Evolutionary conservation across 1,140 invertebrate genomes (phyloP).

Genomic region (Philotrypesis tridentata): DNA sequence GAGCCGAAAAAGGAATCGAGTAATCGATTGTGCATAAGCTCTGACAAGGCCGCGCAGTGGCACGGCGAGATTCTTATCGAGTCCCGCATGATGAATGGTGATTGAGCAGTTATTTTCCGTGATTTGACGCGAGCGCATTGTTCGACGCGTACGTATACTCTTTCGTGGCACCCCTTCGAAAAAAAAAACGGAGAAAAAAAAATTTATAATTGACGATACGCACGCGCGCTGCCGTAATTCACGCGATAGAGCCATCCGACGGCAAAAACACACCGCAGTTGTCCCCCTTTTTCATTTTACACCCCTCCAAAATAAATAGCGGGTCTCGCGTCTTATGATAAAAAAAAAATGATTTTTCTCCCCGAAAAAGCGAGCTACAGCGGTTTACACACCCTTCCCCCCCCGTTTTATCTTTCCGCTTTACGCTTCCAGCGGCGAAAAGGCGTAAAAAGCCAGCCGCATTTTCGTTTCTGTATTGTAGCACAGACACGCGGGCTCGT

Average conservation of each 20-base stretch:
- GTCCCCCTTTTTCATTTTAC: background rate
- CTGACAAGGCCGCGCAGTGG: background rate
- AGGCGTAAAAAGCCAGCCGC: too few relatives aligned
- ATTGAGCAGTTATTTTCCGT: slow-evolving; percentile 3
- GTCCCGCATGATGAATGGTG: background rate
- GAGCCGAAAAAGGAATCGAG: too few relatives aligned
- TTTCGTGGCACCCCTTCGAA: too few relatives aligned
- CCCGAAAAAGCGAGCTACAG: slow-evolving; percentile 8
- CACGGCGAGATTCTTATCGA: background rate
- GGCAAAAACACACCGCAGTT: too few relatives aligned
- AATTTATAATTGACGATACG: too few relatives aligned
- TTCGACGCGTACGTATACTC: too few relatives aligned
- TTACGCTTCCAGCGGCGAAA: background rate
- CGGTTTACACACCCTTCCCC: background rate
- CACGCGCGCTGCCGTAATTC: too few relatives aligned
- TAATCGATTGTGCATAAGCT: background rate
- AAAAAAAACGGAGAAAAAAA: too few relatives aligned
- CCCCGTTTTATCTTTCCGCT: background rate
- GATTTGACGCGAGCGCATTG: background rate
- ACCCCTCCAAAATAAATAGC: background rate
- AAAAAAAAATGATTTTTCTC: slow-evolving; percentile 41
- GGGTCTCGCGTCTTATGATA: background rate
- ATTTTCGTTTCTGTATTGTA: background rate
- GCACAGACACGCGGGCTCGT: too few relatives aligned
- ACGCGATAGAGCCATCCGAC: too few relatives aligned